Evolutionary conservation across 64 coral and sea anemone species (phyloP).

Genomic region (Catalaphyllia jardinei): DNA sequence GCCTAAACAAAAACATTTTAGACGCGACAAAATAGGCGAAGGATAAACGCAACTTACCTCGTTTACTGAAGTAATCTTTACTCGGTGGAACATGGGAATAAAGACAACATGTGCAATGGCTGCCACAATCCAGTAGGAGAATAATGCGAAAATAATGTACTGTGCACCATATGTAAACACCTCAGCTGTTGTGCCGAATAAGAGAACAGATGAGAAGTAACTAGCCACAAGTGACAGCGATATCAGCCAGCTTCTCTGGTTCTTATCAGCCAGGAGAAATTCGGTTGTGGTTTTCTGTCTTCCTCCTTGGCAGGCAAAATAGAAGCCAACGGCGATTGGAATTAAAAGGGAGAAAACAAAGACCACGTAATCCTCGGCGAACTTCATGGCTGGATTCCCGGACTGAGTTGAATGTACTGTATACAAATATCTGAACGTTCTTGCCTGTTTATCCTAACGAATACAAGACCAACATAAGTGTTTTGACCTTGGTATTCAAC

Average conservation of each 20-base stretch:
- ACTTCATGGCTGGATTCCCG: conserved; percentile 26
- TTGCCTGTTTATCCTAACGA: not conserved
- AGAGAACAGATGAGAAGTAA: conserved; percentile 67
- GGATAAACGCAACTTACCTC: conserved; percentile 40
- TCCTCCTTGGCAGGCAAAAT: conserved; percentile 64
- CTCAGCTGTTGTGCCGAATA: conserved; percentile 50
- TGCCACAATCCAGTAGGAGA: conserved; percentile 68
- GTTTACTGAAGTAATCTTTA: conserved; percentile 65
- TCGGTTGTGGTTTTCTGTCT: conserved; percentile 71
- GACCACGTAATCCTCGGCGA: conserved; percentile 60
- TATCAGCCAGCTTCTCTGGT: conserved; percentile 45
- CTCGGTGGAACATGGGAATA: conserved; percentile 72
- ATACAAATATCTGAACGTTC: too few relatives aligned
- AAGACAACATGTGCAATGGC: conserved; percentile 52
- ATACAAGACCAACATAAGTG: conserved; percentile 8
- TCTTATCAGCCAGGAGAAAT: conserved; percentile 70
- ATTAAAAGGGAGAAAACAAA: conserved; percentile 50
- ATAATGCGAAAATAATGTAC: conserved; percentile 56
- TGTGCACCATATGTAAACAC: conserved; percentile 71
- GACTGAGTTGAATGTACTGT: not conserved
- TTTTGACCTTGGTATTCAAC: too few relatives aligned
- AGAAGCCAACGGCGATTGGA: conserved; percentile 62
- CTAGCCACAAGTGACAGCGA: conserved; percentile 67
- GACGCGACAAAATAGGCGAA: not conserved
- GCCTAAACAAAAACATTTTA: too few relatives aligned